Evolutionary conservation across 2,113 vertebrate genomes (phyloP).

Genomic region (Tauraco erythrolophus): DNA sequence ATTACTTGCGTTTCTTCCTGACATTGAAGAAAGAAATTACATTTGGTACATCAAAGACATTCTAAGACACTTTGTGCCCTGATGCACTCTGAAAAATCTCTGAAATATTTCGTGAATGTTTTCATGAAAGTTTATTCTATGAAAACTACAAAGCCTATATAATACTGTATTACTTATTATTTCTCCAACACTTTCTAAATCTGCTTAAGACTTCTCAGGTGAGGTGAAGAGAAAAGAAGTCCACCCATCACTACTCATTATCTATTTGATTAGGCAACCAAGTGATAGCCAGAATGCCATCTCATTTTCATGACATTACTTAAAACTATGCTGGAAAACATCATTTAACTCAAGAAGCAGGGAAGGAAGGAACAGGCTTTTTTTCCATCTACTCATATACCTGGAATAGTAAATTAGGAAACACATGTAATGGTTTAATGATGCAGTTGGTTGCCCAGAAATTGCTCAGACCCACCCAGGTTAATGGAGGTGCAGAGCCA

Average conservation of each 20-base stretch:
- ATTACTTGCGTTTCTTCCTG: neutral
- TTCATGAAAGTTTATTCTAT: neutral
- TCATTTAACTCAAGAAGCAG: neutral
- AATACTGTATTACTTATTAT: neutral
- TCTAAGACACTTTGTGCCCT: neutral
- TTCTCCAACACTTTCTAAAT: neutral
- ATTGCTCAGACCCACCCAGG: fast-evolving
- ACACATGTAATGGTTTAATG: neutral
- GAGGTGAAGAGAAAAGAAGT: neutral
- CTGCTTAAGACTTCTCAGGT: neutral
- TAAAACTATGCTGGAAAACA: neutral
- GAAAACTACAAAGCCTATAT: neutral
- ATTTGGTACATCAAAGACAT: neutral
- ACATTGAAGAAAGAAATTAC: neutral
- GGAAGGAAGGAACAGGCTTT: neutral
- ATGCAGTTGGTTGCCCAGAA: neutral
- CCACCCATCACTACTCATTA: neutral
- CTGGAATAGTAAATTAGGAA: neutral
- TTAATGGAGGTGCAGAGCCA: neutral
- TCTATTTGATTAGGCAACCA: neutral
- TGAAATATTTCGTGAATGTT: neutral
- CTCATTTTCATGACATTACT: neutral
- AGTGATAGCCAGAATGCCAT: neutral
- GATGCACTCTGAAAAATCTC: neutral
- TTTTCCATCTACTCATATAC: neutral